These are phyloP conservation scores for Lordiphosa stackelbergi DNA, from an alignment of 1,140 invertebrate genomes.

Conservation along the genomic window DNA sequence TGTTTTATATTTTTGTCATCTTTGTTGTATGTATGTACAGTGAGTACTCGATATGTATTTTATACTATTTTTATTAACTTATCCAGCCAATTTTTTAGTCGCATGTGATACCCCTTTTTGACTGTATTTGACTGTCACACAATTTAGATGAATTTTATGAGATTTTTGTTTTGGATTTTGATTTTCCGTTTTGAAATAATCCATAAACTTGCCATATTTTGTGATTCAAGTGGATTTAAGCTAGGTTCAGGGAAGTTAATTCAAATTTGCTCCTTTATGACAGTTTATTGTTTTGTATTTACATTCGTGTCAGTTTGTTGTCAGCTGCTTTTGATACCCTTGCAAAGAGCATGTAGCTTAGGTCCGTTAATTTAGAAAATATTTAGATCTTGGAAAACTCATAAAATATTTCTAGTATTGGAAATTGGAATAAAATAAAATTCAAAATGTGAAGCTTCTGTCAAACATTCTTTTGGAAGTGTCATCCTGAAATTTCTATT, in stretches of 20 bases:
- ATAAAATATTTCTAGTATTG: too few species aligned
- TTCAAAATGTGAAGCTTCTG: too few species aligned
- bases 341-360: neutral
- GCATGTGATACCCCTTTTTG: too few species aligned
- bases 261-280: constrained; percentile 52
- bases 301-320: neutral
- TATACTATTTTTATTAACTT: constrained; percentile 21
- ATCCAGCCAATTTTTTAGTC: too few species aligned
- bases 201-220: constrained; percentile 35
- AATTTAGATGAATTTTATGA: neutral
- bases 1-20: constrained; percentile 25
- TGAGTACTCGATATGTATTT: constrained; percentile 12
- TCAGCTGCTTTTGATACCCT: constrained; percentile 17
- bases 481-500: too few species aligned
- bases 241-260: constrained; percentile 71
- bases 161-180: neutral
- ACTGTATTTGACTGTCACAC: too few species aligned
- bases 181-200: constrained; percentile 33
- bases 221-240: constrained; percentile 71
- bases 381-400: too few species aligned
- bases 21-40: constrained; percentile 18
- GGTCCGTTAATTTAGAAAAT: too few species aligned
- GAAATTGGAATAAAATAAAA: too few species aligned
- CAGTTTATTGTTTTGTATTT: constrained; percentile 3
- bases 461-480: too few species aligned